Percentiles rank a stretch among this genome's conserved stretches.
Conservation (phyloP, 2,797 vertebrate species). For the Melanogrammus aeglefinus region DNA sequence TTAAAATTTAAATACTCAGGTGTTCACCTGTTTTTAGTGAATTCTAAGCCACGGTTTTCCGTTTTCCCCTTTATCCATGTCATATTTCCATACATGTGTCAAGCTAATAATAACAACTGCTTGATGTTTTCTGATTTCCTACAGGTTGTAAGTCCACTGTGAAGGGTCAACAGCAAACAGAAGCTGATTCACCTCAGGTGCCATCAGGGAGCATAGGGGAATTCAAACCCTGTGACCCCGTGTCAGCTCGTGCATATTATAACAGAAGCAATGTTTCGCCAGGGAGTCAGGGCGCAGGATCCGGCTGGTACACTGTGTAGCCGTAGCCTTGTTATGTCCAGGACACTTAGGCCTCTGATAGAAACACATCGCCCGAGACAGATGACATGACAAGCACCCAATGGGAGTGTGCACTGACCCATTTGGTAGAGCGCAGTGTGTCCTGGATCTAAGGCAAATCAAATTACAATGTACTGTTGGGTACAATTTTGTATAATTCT, state of each 20-base stretch:
- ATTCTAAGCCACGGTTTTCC: not conserved
- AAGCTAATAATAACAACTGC: not conserved
- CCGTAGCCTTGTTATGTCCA: not conserved
- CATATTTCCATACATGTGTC: not conserved
- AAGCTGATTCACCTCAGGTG: not conserved
- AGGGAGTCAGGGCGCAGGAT: not conserved
- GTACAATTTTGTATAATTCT: not conserved
- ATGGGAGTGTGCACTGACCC: not conserved
- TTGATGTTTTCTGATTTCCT: not conserved
- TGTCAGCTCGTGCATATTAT: not conserved
- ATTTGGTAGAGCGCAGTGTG: not conserved
- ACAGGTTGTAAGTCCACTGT: not conserved
- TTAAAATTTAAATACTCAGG: not conserved
- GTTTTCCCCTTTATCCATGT: not conserved
- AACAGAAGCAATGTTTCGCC: not conserved
- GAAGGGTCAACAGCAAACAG: not conserved
- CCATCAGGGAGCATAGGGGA: not conserved
- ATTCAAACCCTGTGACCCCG: not conserved
- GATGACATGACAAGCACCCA: not conserved
- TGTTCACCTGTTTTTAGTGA: not conserved
- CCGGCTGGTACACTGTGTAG: not conserved
- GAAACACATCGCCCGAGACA: not conserved
- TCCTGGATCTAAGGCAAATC: not conserved
- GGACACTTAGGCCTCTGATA: too few relatives aligned
- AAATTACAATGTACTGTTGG: too few relatives aligned